Percentiles rank a stretch among this genome's conserved stretches.
phyloP scores from a whole-genome alignment of 2,797 vertebrate genomes.

The Dendrocincla fuliginosa region DNA sequence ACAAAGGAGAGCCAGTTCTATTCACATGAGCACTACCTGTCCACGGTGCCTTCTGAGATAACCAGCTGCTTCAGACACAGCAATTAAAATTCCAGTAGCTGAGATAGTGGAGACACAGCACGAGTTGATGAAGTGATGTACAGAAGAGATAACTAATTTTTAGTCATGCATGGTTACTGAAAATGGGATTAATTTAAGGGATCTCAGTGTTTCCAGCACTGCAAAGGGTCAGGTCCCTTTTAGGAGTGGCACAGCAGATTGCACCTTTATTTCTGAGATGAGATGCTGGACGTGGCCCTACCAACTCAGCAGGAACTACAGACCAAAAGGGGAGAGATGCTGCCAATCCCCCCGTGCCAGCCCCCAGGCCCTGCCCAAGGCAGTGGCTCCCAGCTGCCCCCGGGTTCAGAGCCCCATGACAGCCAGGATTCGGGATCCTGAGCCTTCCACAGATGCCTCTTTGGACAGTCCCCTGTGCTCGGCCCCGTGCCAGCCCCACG shows the following conservation, averaged over 20 bases:
- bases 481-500: background rate
- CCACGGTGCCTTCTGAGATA: background rate
- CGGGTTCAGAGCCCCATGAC: background rate
- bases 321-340: background rate
- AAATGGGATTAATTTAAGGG: background rate
- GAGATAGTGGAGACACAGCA: background rate
- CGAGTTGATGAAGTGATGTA: background rate
- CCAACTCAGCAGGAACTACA: background rate
- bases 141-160: background rate
- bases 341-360: conserved; percentile 9
- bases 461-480: background rate
- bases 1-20: background rate
- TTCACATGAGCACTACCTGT: background rate
- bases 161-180: background rate
- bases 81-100: background rate
- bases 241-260: background rate
- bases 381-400: conserved; percentile 33
- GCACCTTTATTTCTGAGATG: background rate
- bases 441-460: conserved; percentile 29
- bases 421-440: background rate
- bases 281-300: background rate
- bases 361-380: background rate
- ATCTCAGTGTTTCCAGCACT: background rate
- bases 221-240: background rate
- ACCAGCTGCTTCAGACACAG: background rate